phyloP scores from a whole-genome alignment of 2,113 vertebrate genomes.

The Triplophysa siluroides region DNA sequence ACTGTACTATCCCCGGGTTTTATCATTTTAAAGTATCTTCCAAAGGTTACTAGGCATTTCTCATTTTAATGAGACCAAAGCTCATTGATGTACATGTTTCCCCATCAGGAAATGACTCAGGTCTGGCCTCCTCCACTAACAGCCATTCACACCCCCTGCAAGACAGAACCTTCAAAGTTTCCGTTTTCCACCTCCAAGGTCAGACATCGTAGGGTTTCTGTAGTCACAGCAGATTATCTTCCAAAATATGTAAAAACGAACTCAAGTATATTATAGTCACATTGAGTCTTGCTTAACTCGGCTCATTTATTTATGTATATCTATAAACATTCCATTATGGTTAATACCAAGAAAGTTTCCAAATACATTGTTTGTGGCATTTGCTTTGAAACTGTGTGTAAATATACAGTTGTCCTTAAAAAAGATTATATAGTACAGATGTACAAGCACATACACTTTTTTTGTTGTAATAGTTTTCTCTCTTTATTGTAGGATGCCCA shows the following conservation, averaged over 20 bases:
- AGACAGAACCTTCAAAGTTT: constrained; percentile 98
- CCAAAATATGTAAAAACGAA: background rate
- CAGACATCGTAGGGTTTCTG: constrained; percentile 57
- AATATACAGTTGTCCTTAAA: no score
- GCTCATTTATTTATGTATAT: no score
- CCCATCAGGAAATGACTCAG: constrained; percentile 95
- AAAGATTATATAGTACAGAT: no score
- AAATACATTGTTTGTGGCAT: no score
- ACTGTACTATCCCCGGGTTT: background rate
- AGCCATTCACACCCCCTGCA: constrained; percentile 98
- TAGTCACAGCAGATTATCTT: background rate
- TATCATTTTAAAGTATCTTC: background rate
- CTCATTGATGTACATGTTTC: background rate
- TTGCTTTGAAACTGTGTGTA: no score
- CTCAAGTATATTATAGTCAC: no score
- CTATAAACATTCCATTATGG: no score
- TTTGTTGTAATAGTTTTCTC: background rate
- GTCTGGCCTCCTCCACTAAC: constrained; percentile 97
- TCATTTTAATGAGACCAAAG: background rate
- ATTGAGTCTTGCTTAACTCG: no score
- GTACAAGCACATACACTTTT: no score
- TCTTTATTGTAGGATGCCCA: constrained; percentile 80
- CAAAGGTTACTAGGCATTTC: no score
- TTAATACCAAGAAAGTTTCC: no score
- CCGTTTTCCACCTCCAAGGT: constrained; percentile 95